These are phyloP conservation scores for Eidolon helvum DNA, from an alignment of 2,113 vertebrate species.

Conservation along the genomic window DNA sequence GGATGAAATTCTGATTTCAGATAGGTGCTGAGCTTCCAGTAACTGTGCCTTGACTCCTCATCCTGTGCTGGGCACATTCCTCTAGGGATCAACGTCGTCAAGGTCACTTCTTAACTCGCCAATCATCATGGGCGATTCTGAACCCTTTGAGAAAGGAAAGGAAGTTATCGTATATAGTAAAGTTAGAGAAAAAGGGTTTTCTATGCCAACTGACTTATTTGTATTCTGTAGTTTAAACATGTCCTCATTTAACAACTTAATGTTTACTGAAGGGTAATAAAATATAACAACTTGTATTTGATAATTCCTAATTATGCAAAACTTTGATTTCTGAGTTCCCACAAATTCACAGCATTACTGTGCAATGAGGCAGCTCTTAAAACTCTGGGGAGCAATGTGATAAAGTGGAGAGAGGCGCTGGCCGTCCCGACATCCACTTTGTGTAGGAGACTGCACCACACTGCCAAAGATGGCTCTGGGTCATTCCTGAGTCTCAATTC, in stretches of 20 bases:
- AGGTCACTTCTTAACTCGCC: slow-evolving; percentile 97
- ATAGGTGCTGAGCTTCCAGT: slow-evolving; percentile 62
- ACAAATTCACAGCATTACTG: too few relatives aligned
- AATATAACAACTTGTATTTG: not conserved
- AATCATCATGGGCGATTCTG: slow-evolving; percentile 98
- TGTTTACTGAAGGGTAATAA: not conserved
- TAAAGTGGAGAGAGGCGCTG: not conserved
- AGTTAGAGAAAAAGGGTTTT: not conserved
- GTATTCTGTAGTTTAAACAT: not conserved
- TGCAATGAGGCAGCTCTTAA: not conserved
- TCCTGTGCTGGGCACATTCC: not conserved
- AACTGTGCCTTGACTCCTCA: slow-evolving; percentile 27
- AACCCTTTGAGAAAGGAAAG: slow-evolving; percentile 85
- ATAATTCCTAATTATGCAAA: not conserved
- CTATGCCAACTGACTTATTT: not conserved
- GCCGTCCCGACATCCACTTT: fast-evolving
- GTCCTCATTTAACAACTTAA: not conserved
- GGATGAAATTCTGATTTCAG: slow-evolving; percentile 74
- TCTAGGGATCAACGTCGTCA: slow-evolving; percentile 96
- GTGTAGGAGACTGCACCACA: not conserved
- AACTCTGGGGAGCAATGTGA: not conserved
- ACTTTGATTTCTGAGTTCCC: not conserved
- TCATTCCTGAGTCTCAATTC: not conserved
- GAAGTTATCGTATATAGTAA: not conserved
- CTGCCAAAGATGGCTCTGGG: not conserved